phyloP scores from a whole-genome alignment of 2,113 vertebrate species.

The Todiramphus chloris region DNA sequence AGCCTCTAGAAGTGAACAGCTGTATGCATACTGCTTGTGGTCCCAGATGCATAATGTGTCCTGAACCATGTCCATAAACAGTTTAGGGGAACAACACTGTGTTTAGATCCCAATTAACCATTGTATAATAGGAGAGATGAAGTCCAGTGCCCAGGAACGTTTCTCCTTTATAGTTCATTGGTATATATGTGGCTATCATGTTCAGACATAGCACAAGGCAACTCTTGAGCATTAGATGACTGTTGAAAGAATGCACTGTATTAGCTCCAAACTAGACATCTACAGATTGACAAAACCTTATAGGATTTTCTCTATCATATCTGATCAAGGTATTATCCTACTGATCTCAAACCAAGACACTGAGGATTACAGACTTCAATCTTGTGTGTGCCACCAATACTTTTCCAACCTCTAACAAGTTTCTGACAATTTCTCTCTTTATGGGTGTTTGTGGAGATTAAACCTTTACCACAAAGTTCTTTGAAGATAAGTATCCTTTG shows the following conservation, averaged over 20 bases:
- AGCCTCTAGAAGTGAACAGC: neutral
- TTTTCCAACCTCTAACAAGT: neutral
- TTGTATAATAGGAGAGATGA: neutral
- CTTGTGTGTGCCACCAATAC: neutral
- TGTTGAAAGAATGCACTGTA: neutral
- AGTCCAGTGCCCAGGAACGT: neutral
- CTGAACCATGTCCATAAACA: neutral
- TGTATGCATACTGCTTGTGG: neutral
- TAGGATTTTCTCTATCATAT: neutral
- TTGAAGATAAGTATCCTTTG: neutral
- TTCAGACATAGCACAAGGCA: neutral
- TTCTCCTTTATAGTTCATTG: neutral
- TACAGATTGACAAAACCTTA: neutral
- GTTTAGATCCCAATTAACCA: neutral
- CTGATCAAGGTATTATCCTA: neutral
- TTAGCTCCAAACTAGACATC: neutral
- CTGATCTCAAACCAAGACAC: neutral
- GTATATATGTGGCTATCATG: fast-evolving
- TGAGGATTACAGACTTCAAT: neutral
- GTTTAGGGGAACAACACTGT: neutral
- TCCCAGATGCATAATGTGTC: neutral
- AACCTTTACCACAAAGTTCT: neutral
- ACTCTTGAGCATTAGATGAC: neutral
- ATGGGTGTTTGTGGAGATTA: neutral
- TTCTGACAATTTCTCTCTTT: neutral